Conservation (phyloP, 2,888 invertebrate species). For the Corbicula japonica region DNA sequence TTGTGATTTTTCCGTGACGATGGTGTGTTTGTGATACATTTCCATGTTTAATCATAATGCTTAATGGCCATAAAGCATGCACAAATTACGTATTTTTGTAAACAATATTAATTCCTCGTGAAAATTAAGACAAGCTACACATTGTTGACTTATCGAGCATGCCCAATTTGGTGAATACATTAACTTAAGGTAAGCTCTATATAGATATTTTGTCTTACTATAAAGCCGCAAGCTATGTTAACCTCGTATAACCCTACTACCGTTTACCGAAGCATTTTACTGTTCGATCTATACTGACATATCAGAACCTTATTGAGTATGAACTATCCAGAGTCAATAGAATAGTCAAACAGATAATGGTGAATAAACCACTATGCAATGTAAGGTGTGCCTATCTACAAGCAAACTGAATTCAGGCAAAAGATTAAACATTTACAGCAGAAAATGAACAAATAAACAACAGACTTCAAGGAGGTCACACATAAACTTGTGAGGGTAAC, state of each 20-base stretch:
- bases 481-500: too few relatives aligned
- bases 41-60: conserved; percentile 61
- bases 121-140: conserved; percentile 49
- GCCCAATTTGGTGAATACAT: conserved; percentile 39
- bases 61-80: conserved; percentile 31
- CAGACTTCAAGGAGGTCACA: too few relatives aligned
- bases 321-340: conserved; percentile 10
- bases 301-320: too few relatives aligned
- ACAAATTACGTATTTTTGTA: conserved; percentile 23
- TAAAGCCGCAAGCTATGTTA: conserved; percentile 25
- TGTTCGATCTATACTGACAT: conserved; percentile 23
- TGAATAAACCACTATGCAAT: conserved; percentile 16
- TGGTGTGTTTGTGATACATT: conserved; percentile 41
- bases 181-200: conserved; percentile 34
- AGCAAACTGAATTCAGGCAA: too few relatives aligned
- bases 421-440: too few relatives aligned
- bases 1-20: conserved; percentile 46
- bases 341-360: conserved; percentile 7
- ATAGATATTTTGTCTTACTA: conserved; percentile 46
- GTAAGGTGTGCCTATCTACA: too few relatives aligned
- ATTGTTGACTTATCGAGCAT: conserved; percentile 49
- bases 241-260: conserved; percentile 24
- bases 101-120: conserved; percentile 33
- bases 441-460: too few relatives aligned
- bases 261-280: conserved; percentile 12